Evolutionary conservation across 1,140 invertebrate genomes (phyloP).

Genomic region (Meloidogyne exigua): DNA sequence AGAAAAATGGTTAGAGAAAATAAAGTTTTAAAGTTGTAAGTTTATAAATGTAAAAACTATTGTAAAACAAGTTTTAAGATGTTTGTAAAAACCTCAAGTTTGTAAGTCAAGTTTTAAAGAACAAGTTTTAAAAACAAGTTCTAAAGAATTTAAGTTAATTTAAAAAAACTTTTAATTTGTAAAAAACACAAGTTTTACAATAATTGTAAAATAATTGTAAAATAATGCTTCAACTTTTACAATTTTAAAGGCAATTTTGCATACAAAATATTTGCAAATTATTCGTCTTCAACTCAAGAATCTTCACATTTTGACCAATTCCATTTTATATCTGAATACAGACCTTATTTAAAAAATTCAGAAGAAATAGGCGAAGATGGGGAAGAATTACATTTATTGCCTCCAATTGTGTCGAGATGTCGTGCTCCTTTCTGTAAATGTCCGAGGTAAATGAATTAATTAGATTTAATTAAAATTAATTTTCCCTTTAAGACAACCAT

Average conservation of each 20-base stretch:
- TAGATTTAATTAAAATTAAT: neutral
- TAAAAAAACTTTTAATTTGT: no score
- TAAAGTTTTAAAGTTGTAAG: no score
- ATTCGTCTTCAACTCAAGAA: conserved; percentile 26
- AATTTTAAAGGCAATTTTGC: conserved; percentile 46
- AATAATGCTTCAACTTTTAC: neutral
- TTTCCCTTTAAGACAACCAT: neutral
- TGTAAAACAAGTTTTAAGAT: no score
- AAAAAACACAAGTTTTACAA: no score
- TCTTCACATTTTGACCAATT: conserved; percentile 30
- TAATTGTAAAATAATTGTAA: no score
- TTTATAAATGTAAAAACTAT: no score
- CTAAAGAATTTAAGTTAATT: no score
- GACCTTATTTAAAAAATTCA: conserved; percentile 29
- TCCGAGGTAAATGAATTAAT: neutral
- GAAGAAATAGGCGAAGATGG: conserved; percentile 1
- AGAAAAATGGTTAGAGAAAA: no score
- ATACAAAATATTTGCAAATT: conserved; percentile 55
- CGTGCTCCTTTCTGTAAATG: conserved; percentile 55
- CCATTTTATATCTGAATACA: conserved; percentile 33
- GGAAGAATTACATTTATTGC: neutral
- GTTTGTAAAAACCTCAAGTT: no score
- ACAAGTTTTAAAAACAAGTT: no score
- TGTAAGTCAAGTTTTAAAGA: no score
- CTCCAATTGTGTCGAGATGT: conserved; percentile 42